Percentiles rank a stretch among this genome's conserved stretches.
phyloP scores from a whole-genome alignment of 2,888 invertebrate species.

The Melanotus villosus region DNA sequence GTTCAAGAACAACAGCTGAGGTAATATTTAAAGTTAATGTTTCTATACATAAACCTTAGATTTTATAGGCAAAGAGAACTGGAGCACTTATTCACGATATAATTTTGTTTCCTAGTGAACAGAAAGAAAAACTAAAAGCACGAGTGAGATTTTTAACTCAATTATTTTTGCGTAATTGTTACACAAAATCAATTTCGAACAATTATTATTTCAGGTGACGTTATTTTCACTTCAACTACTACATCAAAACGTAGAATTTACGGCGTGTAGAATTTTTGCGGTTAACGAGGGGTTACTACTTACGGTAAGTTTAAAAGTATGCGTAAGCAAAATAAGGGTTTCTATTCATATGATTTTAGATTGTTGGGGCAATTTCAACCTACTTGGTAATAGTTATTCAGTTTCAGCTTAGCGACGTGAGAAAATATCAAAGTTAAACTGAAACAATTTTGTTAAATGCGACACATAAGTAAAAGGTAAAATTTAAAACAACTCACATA shows the following conservation, averaged over 20 bases:
- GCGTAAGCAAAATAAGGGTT: no score
- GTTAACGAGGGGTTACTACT: conserved; percentile 30
- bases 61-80: background rate
- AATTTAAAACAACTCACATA: no score
- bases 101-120: background rate
- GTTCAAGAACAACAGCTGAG: background rate
- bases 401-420: conserved; percentile 22
- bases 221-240: conserved; percentile 29
- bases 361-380: conserved; percentile 32
- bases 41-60: no score
- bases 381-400: conserved; percentile 39
- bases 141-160: background rate
- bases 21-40: no score
- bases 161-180: no score
- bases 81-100: background rate
- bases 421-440: no score
- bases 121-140: background rate
- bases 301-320: background rate
- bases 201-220: conserved; percentile 17
- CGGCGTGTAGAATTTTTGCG: conserved; percentile 32
- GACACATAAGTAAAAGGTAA: no score
- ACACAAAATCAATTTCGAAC: no score
- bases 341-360: conserved; percentile 35
- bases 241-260: conserved; percentile 35
- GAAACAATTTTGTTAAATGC: no score